Evolutionary conservation across 2,113 vertebrate genomes (phyloP).

Genomic region (Anseranas semipalmata): DNA sequence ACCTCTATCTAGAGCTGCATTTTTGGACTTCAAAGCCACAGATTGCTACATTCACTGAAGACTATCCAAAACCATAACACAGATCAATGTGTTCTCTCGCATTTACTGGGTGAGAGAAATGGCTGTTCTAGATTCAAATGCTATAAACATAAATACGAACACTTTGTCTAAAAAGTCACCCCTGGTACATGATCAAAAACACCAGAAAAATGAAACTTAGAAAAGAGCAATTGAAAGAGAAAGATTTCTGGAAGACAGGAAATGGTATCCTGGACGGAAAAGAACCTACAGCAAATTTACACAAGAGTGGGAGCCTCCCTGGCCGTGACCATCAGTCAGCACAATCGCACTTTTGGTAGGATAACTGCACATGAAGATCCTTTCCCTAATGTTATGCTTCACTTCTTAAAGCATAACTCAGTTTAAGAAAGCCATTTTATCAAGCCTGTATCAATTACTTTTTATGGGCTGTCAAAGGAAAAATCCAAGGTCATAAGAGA

Average conservation of each 20-base stretch:
- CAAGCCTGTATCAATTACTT: not conserved
- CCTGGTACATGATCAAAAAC: not conserved
- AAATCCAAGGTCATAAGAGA: not conserved
- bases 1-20: not conserved
- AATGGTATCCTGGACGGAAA: not conserved
- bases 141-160: not conserved
- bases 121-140: not conserved
- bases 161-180: not conserved
- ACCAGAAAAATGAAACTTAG: not conserved
- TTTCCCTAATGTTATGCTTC: not conserved
- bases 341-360: fast-evolving
- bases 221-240: not conserved
- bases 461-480: not conserved
- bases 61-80: not conserved
- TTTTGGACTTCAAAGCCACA: not conserved
- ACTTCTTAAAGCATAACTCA: not conserved
- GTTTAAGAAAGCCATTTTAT: not conserved
- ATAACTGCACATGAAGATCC: not conserved
- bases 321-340: not conserved
- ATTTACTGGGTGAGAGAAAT: not conserved
- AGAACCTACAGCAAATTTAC: not conserved
- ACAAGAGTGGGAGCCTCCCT: not conserved
- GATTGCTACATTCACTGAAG: not conserved
- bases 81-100: not conserved
- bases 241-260: not conserved